Evolutionary conservation across 2,113 vertebrate genomes (phyloP).

Genomic region (Pantherophis guttatus): DNA sequence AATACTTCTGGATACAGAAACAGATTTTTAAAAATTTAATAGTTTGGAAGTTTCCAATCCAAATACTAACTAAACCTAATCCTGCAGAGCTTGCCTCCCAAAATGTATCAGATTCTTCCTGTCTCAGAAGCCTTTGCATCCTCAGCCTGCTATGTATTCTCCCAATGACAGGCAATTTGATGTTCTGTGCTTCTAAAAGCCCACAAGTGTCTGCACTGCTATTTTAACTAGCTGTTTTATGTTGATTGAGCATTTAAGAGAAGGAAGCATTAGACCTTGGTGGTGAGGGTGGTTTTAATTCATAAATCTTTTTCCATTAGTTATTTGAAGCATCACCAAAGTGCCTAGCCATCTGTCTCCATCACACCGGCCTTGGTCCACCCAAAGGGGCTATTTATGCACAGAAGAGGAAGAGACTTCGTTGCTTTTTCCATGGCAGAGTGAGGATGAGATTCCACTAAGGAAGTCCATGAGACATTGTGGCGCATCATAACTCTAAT

Average conservation of each 20-base stretch:
- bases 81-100: background rate
- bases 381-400: background rate
- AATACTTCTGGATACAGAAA: background rate
- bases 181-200: background rate
- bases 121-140: background rate
- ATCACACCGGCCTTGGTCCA: background rate
- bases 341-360: background rate
- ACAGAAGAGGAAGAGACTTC: background rate
- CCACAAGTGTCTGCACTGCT: background rate
- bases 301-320: background rate
- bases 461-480: background rate
- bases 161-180: background rate
- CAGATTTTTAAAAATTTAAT: background rate
- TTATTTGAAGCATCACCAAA: background rate
- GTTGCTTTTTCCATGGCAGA: background rate
- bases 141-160: background rate
- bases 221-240: background rate
- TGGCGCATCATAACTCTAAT: background rate
- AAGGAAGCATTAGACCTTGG: background rate
- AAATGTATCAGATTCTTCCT: background rate
- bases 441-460: background rate
- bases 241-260: background rate
- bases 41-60: background rate
- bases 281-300: background rate
- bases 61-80: background rate